Evolutionary conservation across 2,113 vertebrate genomes (phyloP).

Genomic region (Corythaeola cristata): DNA sequence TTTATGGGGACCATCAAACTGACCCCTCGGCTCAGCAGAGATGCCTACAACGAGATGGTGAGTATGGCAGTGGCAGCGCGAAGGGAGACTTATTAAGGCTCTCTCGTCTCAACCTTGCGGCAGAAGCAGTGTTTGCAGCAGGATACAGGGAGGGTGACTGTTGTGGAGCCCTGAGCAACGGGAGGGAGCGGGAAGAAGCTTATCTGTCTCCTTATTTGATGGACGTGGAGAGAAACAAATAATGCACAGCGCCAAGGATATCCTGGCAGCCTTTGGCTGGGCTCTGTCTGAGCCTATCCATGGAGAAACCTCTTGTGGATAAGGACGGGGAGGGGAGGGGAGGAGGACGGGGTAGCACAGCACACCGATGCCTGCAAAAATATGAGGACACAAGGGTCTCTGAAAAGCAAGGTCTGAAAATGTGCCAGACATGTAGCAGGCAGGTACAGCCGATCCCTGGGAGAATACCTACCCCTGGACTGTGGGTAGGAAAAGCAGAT

Average conservation of each 20-base stretch:
- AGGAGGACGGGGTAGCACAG: not conserved
- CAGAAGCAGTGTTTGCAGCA: not conserved
- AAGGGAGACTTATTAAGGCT: not conserved
- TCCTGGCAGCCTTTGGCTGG: not conserved
- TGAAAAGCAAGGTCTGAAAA: not conserved
- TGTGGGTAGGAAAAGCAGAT: not conserved
- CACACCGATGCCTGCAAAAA: not conserved
- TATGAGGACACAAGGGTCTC: not conserved
- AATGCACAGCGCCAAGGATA: not conserved
- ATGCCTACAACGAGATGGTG: slow-evolving; percentile 97
- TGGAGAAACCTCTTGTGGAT: not conserved
- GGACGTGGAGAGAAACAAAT: not conserved
- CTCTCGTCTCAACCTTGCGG: slow-evolving; percentile 12
- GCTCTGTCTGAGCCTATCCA: not conserved
- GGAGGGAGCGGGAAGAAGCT: not conserved
- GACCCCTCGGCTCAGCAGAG: slow-evolving; percentile 94
- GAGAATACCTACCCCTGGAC: not conserved
- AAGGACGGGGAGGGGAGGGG: not conserved
- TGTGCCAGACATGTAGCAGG: not conserved
- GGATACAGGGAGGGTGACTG: not conserved
- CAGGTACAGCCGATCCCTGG: not conserved
- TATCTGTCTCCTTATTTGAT: not conserved
- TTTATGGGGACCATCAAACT: slow-evolving; percentile 99
- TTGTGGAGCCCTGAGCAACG: not conserved
- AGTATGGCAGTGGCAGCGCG: slow-evolving; percentile 54